phyloP scores from a whole-genome alignment of 2,888 invertebrate genomes.

The Pimpla rufipes region DNA sequence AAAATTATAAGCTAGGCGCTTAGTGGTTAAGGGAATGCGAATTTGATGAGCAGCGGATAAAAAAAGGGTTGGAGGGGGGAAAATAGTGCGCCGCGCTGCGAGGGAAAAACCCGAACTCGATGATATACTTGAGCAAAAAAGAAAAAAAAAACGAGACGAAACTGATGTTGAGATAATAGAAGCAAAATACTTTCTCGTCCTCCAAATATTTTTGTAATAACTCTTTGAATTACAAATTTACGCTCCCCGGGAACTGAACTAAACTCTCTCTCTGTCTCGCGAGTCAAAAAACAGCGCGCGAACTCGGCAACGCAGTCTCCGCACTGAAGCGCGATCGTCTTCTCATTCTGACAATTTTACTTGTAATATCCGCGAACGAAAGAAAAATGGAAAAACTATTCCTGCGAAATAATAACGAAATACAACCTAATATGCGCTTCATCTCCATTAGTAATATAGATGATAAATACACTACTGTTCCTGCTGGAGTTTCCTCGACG shows the following conservation, averaged over 20 bases:
- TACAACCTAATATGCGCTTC: constrained; percentile 58
- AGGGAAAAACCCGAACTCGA: constrained; percentile 18
- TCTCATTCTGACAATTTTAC: not conserved
- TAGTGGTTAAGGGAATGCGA: constrained; percentile 72
- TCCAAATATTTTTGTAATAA: constrained; percentile 66
- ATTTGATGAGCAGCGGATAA: not conserved
- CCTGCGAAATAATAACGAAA: constrained; percentile 29
- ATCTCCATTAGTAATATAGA: constrained; percentile 66
- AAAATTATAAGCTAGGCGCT: constrained; percentile 80
- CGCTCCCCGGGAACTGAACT: not conserved
- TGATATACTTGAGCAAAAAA: constrained; percentile 17
- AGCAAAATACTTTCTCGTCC: constrained; percentile 56
- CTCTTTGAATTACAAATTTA: constrained; percentile 54
- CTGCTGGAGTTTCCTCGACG: constrained; percentile 64
- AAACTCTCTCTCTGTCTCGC: not conserved
- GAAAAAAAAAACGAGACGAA: constrained; percentile 22
- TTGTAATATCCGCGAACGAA: not conserved
- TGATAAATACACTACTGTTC: constrained; percentile 67
- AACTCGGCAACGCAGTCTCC: constrained; percentile 30
- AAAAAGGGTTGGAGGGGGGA: constrained; percentile 21
- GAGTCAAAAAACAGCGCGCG: not conserved
- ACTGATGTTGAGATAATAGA: constrained; percentile 36
- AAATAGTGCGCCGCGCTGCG: constrained; percentile 46
- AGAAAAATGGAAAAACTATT: not conserved
- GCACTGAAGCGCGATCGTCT: constrained; percentile 43